These are phyloP conservation scores for Anarsia innoxiella DNA, from an alignment of 2,888 invertebrate species.

Conservation along the genomic window DNA sequence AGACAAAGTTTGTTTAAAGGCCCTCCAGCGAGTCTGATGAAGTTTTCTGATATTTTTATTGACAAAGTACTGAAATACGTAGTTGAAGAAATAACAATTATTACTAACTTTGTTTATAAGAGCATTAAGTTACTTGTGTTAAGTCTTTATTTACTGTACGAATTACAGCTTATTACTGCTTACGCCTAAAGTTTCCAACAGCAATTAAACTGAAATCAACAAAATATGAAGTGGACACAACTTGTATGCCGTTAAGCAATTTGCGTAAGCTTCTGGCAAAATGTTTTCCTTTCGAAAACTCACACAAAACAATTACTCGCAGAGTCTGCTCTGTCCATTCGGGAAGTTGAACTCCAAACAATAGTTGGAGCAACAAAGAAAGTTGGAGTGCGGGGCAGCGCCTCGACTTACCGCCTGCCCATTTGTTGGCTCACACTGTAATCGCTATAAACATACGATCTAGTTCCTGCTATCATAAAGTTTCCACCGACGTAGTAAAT, in stretches of 20 bases:
- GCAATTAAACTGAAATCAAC: conserved; percentile 57
- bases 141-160: conserved; percentile 1
- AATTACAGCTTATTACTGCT: conserved; percentile 5
- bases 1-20: neutral
- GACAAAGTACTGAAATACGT: neutral
- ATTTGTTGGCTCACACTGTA: conserved; percentile 23
- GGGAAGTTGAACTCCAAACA: conserved; percentile 62
- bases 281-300: conserved; percentile 69
- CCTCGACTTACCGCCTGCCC: conserved; percentile 32
- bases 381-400: conserved; percentile 48
- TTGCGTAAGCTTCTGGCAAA: conserved; percentile 65
- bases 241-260: conserved; percentile 43
- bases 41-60: neutral
- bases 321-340: conserved; percentile 58
- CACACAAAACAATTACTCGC: conserved; percentile 64
- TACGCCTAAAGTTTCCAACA: conserved; percentile 13
- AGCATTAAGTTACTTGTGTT: neutral
- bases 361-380: conserved; percentile 66
- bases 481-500: too few species aligned
- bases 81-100: neutral
- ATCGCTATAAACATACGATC: too few species aligned
- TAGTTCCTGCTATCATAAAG: too few species aligned
- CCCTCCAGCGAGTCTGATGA: neutral
- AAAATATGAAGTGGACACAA: conserved; percentile 48
- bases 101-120: neutral